Base-by-base conservation (phyloP, 2,113 vertebrate genomes). In the Chitala chitala region DNA sequence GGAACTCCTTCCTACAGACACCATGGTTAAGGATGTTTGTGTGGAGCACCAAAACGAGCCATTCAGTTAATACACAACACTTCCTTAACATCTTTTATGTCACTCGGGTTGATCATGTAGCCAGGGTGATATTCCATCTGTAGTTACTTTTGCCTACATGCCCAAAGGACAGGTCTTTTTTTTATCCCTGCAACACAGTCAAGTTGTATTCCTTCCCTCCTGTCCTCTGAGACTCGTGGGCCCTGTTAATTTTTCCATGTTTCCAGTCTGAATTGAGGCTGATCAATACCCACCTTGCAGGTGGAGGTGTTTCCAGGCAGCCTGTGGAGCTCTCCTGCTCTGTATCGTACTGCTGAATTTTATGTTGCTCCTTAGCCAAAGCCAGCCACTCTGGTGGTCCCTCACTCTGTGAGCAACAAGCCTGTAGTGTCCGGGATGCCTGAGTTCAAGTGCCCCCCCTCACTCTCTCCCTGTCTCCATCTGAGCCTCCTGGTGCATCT, bases 231-330 rank as follows among this genome's bases (percentile, higher is more conserved):
- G 55, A 22, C 53, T 58, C 36, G 40, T 63, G 54, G 20, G 51
- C 29, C 66, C 44, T 38, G 20, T 50, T 70, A 61, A 75, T 38
- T 55, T 55, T 61, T 17, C 66, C 42, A 9, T 55, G 13, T 58
- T 40, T 75, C 24, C 17, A 24, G 33, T 24, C 17, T 29, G 64
- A 48, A 44, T 38, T 9, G 2, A 38, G 66, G 66, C 54, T 48
- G 55, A 75, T 75, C 66, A 17, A 75, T 75, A 70, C 20, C 40
- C 26, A n/a, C 55, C 74, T 63, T 36, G 42, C 74, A 70, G 46
- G 55, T 70, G 53, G 29, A 53, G 20, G 20, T 63, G 9, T 56
- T 71, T 40, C 7, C 46, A 72, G 58, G 50, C 24, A 36, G 22
- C 22, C 22, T n/a, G 12, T 5, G 46, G 59, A 65, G 22, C 46